These are phyloP conservation scores for Sycophila sp. DNA, from an alignment of 1,140 invertebrate species.

Conservation along the genomic window DNA sequence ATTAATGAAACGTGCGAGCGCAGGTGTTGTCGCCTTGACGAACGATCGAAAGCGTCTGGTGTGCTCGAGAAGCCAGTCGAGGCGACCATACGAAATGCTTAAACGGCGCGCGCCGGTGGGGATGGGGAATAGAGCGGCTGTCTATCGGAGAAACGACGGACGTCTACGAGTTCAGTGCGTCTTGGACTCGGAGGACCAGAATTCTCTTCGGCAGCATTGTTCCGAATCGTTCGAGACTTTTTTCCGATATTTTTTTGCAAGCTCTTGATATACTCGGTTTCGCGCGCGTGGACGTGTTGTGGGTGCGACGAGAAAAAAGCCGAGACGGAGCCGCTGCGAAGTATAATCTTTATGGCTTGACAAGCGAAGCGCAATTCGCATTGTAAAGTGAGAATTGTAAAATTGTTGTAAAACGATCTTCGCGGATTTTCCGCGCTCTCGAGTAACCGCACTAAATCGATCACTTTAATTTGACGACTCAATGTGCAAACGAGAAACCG, in stretches of 20 bases:
- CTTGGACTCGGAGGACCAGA: too few species aligned
- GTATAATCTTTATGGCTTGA: background rate
- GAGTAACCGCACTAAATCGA: too few species aligned
- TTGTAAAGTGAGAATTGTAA: background rate
- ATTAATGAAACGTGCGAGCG: too few species aligned
- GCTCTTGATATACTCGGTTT: too few species aligned
- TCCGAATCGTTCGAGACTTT: too few species aligned
- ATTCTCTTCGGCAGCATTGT: too few species aligned
- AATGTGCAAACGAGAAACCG: too few species aligned
- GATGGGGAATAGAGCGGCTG: background rate
- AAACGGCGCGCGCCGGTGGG: background rate
- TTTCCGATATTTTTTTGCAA: too few species aligned
- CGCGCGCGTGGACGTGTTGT: too few species aligned
- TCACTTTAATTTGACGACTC: too few species aligned
- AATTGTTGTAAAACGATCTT: background rate
- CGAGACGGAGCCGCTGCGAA: background rate
- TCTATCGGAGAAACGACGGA: background rate
- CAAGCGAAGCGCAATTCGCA: background rate
- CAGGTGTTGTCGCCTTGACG: background rate
- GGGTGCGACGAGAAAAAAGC: too few species aligned
- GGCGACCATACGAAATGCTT: background rate
- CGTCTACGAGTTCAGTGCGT: background rate
- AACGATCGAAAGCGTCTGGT: slow-evolving; percentile 27
- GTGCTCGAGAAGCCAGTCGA: background rate
- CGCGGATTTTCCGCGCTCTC: too few species aligned